Evolutionary conservation across 2,888 invertebrate genomes (phyloP).

Genomic region (Lapara coniferarum): DNA sequence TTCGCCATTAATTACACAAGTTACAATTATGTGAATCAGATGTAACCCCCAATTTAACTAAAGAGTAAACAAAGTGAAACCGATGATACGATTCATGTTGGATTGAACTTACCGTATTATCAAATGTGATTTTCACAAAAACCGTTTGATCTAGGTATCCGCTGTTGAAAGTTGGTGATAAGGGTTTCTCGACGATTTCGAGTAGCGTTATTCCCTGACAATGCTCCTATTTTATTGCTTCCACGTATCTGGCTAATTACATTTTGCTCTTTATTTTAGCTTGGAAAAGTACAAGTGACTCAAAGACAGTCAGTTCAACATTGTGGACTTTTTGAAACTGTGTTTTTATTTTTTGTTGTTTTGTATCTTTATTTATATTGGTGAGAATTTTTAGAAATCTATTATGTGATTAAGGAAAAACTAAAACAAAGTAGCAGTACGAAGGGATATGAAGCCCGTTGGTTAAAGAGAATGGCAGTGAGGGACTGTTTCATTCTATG

Average conservation of each 20-base stretch:
- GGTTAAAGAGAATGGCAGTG: too few relatives aligned
- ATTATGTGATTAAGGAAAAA: too few relatives aligned
- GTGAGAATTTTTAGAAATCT: too few relatives aligned
- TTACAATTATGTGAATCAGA: not conserved
- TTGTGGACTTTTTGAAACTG: too few relatives aligned
- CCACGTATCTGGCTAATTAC: conserved; percentile 12
- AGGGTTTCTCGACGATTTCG: conserved; percentile 31
- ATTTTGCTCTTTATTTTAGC: not conserved
- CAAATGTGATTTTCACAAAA: conserved; percentile 32
- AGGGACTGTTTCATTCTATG: too few relatives aligned
- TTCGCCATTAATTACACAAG: not conserved
- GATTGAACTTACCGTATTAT: conserved; percentile 5
- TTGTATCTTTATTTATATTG: too few relatives aligned
- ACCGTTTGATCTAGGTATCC: conserved; percentile 38
- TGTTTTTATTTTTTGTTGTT: too few relatives aligned
- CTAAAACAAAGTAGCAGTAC: too few relatives aligned
- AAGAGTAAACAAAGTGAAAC: not conserved
- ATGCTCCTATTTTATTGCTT: conserved; percentile 16
- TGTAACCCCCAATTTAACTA: not conserved
- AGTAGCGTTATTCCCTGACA: conserved; percentile 6
- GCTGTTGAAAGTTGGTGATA: conserved; percentile 34
- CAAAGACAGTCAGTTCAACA: too few relatives aligned
- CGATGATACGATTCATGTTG: conserved; percentile 11
- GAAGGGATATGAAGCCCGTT: too few relatives aligned
- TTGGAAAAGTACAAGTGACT: not conserved